Conservation (phyloP, 2,888 invertebrate genomes). For the Sisyra nigra region DNA sequence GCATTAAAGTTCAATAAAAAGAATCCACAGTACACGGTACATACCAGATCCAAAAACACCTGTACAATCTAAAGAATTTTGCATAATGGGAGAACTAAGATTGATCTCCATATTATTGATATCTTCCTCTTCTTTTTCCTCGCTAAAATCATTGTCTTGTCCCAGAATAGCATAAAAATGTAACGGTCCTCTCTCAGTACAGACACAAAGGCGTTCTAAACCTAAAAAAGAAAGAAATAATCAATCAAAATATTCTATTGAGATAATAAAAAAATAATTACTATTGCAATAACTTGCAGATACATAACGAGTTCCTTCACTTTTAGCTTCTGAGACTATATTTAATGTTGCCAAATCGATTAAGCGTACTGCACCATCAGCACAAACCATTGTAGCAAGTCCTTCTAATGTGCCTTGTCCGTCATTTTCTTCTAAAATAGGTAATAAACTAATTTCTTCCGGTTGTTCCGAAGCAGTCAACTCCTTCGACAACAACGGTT, state of each 20-base stretch:
- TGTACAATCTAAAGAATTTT: too few species aligned
- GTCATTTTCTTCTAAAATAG: conserved; percentile 25
- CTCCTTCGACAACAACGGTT: conserved; percentile 42
- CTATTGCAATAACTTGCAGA: conserved; percentile 78
- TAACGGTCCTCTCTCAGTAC: conserved; percentile 63
- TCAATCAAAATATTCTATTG: background rate
- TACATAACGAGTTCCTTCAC: conserved; percentile 55
- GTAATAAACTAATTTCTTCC: conserved; percentile 50
- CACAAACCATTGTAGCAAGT: conserved; percentile 55
- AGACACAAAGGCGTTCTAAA: conserved; percentile 71
- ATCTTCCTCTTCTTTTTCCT: conserved; percentile 57
- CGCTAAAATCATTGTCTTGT: conserved; percentile 50
- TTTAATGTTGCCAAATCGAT: conserved; percentile 55
- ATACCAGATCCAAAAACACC: too few species aligned
- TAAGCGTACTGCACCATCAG: conserved; percentile 57
- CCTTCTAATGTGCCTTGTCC: conserved; percentile 28
- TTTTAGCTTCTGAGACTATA: conserved; percentile 47
- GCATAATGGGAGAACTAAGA: too few species aligned
- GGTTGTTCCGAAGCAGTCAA: conserved; percentile 49
- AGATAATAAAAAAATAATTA: conserved; percentile 22
- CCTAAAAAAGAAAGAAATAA: conserved; percentile 25
- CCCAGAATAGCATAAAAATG: conserved; percentile 69
- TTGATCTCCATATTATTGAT: conserved; percentile 18
- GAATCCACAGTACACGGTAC: too few species aligned
- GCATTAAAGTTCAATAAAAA: too few species aligned